These are phyloP conservation scores for Eurois occulta DNA, from an alignment of 2,888 invertebrate genomes.

Conservation along the genomic window DNA sequence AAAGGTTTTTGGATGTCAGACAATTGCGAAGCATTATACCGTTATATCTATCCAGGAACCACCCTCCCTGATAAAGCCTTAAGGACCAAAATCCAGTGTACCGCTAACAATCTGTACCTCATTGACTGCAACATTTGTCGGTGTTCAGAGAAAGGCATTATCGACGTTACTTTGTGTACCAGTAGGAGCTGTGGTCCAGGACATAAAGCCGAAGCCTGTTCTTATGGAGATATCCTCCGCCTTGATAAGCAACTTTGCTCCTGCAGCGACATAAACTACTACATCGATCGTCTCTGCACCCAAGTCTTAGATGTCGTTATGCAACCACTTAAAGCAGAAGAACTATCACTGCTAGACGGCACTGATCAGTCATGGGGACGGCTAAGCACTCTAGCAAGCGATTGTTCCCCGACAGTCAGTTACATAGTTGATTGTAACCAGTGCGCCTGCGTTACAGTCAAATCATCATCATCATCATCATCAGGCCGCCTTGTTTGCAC, in stretches of 20 bases:
- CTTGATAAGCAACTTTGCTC: conserved; percentile 72
- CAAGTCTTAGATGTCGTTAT: conserved; percentile 59
- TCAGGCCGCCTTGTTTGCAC: conserved; percentile 63
- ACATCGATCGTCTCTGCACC: conserved; percentile 75
- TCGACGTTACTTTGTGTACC: conserved; percentile 72
- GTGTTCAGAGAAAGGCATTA: conserved; percentile 67
- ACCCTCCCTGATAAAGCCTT: conserved; percentile 42
- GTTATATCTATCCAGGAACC: conserved; percentile 58
- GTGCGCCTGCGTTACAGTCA: conserved; percentile 69
- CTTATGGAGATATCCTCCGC: conserved; percentile 73
- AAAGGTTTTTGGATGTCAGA: conserved; percentile 75
- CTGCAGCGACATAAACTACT: conserved; percentile 76
- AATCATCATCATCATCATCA: not conserved
- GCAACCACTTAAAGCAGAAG: conserved; percentile 62
- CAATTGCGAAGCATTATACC: conserved; percentile 71
- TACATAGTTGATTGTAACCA: conserved; percentile 74
- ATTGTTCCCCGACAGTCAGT: conserved; percentile 39
- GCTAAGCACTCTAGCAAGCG: conserved; percentile 10
- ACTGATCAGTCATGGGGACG: conserved; percentile 59
- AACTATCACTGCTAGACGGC: conserved; percentile 64
- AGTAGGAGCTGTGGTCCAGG: conserved; percentile 70
- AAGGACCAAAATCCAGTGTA: conserved; percentile 71
- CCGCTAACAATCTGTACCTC: conserved; percentile 69
- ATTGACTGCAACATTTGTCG: conserved; percentile 79
- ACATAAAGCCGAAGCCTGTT: conserved; percentile 73